Evolutionary conservation across 2,797 vertebrate genomes (phyloP).

Genomic region (Hippocampus kuda): DNA sequence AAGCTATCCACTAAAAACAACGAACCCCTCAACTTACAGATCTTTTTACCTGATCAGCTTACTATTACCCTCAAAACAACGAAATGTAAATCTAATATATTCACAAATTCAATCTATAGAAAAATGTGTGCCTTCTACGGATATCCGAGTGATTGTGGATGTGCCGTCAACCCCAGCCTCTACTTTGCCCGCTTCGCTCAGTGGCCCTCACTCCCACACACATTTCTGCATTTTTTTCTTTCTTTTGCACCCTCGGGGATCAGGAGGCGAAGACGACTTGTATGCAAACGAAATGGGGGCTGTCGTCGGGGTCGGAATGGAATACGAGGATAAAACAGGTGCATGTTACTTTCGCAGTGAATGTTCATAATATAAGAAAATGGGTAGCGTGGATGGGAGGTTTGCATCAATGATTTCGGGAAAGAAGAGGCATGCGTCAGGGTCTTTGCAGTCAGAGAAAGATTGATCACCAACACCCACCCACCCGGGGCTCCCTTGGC

Average conservation of each 20-base stretch:
- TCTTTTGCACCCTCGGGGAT: conserved; percentile 1
- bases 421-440: conserved; percentile 71
- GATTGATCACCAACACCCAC: conserved; percentile 80
- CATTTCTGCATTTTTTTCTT: conserved; percentile 35
- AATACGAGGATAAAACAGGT: neutral
- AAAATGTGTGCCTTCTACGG: neutral
- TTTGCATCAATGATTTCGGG: conserved; percentile 33
- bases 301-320: neutral
- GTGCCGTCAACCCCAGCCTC: neutral
- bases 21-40: too few relatives aligned
- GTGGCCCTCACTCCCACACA: conserved; percentile 76
- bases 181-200: conserved; percentile 48
- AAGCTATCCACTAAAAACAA: too few relatives aligned
- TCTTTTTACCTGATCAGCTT: neutral
- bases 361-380: neutral
- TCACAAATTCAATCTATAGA: neutral
- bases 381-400: conserved; percentile 1
- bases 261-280: neutral
- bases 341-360: neutral
- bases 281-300: neutral
- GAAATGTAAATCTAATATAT: neutral
- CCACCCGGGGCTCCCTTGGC: neutral
- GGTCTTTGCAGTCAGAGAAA: conserved; percentile 69
- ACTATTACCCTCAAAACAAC: neutral
- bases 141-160: conserved; percentile 2